Base-by-base conservation (phyloP, 2,888 invertebrate species). In the Aspidapion aeneum region DNA sequence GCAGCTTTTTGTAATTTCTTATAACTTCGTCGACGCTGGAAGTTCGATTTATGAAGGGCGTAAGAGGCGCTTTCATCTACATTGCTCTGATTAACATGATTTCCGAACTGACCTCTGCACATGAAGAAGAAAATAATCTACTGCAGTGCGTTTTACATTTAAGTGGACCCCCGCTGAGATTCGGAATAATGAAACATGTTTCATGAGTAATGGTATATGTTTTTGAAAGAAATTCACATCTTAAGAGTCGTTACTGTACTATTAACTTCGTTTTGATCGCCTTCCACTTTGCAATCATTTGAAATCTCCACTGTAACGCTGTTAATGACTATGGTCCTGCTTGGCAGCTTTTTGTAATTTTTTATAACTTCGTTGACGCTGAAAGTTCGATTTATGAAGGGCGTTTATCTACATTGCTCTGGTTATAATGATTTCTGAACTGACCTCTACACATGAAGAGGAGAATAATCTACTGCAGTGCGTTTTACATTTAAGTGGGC, bases 31-130 rank as follows among this genome's bases (percentile, higher is more conserved):
- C n/a, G n/a, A n/a, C n/a, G n/a, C n/a, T n/a, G n/a, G n/a, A n/a
- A n/a, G n/a, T n/a, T n/a, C n/a, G n/a, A n/a, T n/a, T n/a, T n/a
- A n/a, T n/a, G n/a, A n/a, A n/a, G n/a, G n/a, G n/a, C n/a, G n/a
- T n/a, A n/a, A n/a, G n/a, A n/a, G 96, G 97, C 59, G 94, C 93
- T 84, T 97, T 97, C 82, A 87, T 97, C 60, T 97, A 97, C 80
- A 95, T 97, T 75, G 95, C 96, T 7, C 86, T 97, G 62, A 97
- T 96, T 9, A 96, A 96, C 76, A 96, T 97, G 96, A 90, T 96
- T 83, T 96, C 96, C 0, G 95, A 96, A 78, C 81, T 96, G 68
- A 91, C 92, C 66, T 89, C 91, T n/a, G 90, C 90, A 0, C 93
- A 93, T 79, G 83, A 85, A 63, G 90, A 91, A 68, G 87, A 89